A percentile compares a stretch with the other conserved stretches of the same genome.
These are phyloP conservation scores for Plodia interpunctella DNA, from an alignment of 1,140 invertebrate species.

Conservation along the genomic window DNA sequence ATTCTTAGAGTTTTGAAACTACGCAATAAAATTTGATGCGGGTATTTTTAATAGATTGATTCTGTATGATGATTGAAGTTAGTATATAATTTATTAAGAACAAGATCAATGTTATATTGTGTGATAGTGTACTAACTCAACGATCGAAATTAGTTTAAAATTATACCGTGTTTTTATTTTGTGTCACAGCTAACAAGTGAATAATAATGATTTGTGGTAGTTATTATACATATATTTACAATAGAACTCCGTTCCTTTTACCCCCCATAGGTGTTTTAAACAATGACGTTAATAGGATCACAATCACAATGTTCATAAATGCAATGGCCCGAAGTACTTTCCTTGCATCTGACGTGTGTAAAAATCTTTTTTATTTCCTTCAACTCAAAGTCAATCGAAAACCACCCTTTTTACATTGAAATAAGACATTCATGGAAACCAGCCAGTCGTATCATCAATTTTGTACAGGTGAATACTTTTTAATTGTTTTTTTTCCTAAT, in stretches of 20 bases:
- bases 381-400: conserved; percentile 19
- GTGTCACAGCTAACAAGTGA: too few species aligned
- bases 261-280: conserved; percentile 42
- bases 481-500: conserved; percentile 72
- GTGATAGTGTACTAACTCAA: too few species aligned
- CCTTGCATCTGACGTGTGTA: conserved; percentile 42
- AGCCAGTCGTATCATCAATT: conserved; percentile 13
- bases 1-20: too few species aligned
- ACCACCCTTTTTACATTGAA: conserved; percentile 21
- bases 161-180: too few species aligned
- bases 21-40: too few species aligned
- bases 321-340: conserved; percentile 34
- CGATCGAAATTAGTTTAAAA: too few species aligned
- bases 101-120: too few species aligned
- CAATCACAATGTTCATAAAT: conserved; percentile 46
- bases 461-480: conserved; percentile 40
- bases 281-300: conserved; percentile 63
- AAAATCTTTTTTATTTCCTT: conserved; percentile 18
- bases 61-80: too few species aligned
- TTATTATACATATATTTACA: conserved; percentile 10
- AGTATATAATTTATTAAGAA: too few species aligned
- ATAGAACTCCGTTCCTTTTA: conserved; percentile 35
- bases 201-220: too few species aligned
- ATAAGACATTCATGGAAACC: conserved; percentile 23
- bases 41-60: too few species aligned